Evolutionary conservation across 2,797 vertebrate species (phyloP), one percentile per base, ranked within the genome.

Genomic region (Girardinus metallicus): DNA sequence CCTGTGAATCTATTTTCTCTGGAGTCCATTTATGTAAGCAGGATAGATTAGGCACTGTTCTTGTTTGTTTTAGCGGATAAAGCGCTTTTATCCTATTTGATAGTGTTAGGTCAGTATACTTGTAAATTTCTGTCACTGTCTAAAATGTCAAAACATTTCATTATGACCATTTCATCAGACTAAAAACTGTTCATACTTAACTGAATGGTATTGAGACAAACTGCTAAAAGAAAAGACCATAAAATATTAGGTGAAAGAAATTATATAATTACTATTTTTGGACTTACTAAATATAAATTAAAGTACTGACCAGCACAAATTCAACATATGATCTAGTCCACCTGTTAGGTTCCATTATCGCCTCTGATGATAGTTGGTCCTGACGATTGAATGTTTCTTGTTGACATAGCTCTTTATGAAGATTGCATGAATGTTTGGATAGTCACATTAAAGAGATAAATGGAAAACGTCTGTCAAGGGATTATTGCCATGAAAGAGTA

Each of bases 61-160:
- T 16, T 81, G 18, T 83, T 55, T 74, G 60, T 49, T 41, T 74
- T 34, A 74, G 39, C 43, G 71, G 26, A 74, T 41, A 23, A 73
- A 41, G 13, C 4, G 57, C 55, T 49, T 43, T 36, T 43, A 2
- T 77, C 8, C 18, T 41, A 12, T 72, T 74, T 26, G 55, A 44
- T 74, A 36, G 41, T 53, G 15, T 43, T n/a, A 5, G 62, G 21
- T 16, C 36, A 80, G 68, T 71, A 29, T n/a, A 71, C 68, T 1
- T 71, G n/a, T 44, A 71, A 15, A 71, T 9, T n/a, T 70, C 23
- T 43, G 26, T 46, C 43, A 18, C n/a, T n/a, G 36, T 34, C 13
- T 64, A 3, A 64, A 18, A 66, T 66, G 2, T 39, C 18, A 21
- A 66, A 66, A 23, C 62, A 68, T 41, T 13, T 68, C 21, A 68